Evolutionary conservation across 2,888 invertebrate genomes (phyloP), one percentile per base, ranked within the genome.

Genomic region (Drosophila hamatofila): DNA sequence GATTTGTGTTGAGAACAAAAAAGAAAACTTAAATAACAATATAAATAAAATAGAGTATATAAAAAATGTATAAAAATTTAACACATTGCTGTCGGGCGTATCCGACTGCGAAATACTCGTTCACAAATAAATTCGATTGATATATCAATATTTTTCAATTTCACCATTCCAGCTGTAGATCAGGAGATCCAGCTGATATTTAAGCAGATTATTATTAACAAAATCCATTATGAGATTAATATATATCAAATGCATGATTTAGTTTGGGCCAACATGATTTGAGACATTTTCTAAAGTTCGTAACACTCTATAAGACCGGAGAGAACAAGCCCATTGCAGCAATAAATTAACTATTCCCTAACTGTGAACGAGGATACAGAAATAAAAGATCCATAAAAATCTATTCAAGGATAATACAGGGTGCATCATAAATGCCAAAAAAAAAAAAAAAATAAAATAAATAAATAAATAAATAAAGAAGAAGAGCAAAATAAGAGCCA

Each of bases 351-450:
- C n/a, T n/a, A n/a, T n/a, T n/a, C n/a, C n/a, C n/a, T n/a, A n/a
- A 11, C 30, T 37, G 49, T 33, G 51, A 52, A 35, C 23, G 35
- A 52, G 51, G 16, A 23, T 23, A 16, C 16, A 18, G 7, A 52
- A 12, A 18, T 39, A 23, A 35, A 16, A 14, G 4, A 2, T 35
- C 21, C 21, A 35, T 4, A n/a, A n/a, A 37, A 35, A 16, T 21
- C 42, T 42, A 66, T 60, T 61, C 67, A 69, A 75, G 90, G 90
- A 80, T 83, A 74, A 80, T 86, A 84, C 84, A 84, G 84, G 84
- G 84, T 84, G 84, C 72, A 76, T 72, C 64, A 62, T 55, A 67
- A 79, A 72, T 71, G 72, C 85, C 75, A 86, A 89, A 71, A 65
- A 48, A 16, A 25, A 23, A 14, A 9, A 23, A 23, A 2, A 11